Percentiles rank a stretch among this genome's conserved stretches.
Conservation (phyloP, 1,140 invertebrate genomes). For the Nasonia vitripennis region DNA sequence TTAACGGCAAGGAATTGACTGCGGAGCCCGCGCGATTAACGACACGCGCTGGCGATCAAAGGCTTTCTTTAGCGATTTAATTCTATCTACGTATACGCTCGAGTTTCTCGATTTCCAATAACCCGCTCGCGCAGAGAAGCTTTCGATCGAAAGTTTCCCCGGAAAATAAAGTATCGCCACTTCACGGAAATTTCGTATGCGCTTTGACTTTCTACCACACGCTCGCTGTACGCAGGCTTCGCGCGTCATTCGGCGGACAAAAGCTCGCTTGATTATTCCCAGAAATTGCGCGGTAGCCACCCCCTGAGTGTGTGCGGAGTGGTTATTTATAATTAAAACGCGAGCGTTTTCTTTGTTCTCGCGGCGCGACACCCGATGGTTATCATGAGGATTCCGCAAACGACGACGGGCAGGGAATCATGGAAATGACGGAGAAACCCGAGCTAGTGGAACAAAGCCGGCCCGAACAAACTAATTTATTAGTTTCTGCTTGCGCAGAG, state of each 20-base stretch:
- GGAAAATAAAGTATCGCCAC: too few relatives aligned
- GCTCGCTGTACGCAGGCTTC: too few relatives aligned
- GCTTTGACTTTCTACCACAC: too few relatives aligned
- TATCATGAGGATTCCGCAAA: not conserved
- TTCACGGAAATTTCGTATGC: too few relatives aligned
- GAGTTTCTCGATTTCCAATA: constrained; percentile 41
- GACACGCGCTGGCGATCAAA: constrained; percentile 21
- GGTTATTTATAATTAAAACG: too few relatives aligned
- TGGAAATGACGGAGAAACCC: not conserved
- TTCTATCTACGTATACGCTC: constrained; percentile 36
- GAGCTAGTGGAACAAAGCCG: constrained; percentile 16
- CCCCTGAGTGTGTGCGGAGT: too few relatives aligned
- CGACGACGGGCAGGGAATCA: not conserved
- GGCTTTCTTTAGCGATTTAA: constrained; percentile 37
- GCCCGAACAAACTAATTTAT: constrained; percentile 41
- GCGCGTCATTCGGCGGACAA: too few relatives aligned
- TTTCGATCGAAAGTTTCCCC: too few relatives aligned
- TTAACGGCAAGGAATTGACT: not conserved
- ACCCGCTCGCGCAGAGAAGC: not conserved
- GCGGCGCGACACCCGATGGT: too few relatives aligned
- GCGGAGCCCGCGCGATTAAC: constrained; percentile 7
- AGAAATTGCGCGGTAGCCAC: too few relatives aligned
- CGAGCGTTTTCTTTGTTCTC: too few relatives aligned
- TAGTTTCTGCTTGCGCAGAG: constrained; percentile 36
- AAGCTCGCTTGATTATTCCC: too few relatives aligned